Conservation (phyloP, 2,888 invertebrate species). For the Caenorhabditis sp. region DNA sequence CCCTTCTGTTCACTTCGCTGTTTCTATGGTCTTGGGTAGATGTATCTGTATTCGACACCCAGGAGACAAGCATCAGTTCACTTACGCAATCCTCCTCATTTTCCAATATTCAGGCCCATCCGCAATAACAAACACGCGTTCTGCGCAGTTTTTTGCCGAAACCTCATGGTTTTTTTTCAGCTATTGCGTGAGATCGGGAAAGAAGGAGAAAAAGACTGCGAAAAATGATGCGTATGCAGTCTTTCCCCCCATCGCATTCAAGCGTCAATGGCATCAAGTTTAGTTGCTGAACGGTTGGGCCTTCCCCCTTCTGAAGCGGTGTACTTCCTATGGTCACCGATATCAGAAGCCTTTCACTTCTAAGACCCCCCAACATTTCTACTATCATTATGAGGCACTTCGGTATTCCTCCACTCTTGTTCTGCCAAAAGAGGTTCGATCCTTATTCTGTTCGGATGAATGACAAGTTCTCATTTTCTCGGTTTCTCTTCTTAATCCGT, state of each 20-base stretch:
- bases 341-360: constrained; percentile 57
- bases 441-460: not conserved
- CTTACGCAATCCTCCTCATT: constrained; percentile 46
- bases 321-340: constrained; percentile 60
- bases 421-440: not conserved
- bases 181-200: constrained; percentile 61
- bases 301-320: constrained; percentile 37
- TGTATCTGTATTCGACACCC: not conserved
- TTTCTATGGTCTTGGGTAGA: not conserved
- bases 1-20: not conserved
- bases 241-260: constrained; percentile 38
- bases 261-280: constrained; percentile 63
- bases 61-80: constrained; percentile 56
- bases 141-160: constrained; percentile 53
- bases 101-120: constrained; percentile 43
- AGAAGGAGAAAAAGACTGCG: constrained; percentile 37
- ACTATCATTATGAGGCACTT: constrained; percentile 20
- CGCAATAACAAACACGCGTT: constrained; percentile 61
- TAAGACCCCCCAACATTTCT: not conserved
- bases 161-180: constrained; percentile 53
- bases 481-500: constrained; percentile 3
- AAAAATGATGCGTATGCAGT: constrained; percentile 59
- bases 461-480: constrained; percentile 39
- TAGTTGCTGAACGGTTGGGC: constrained; percentile 61
- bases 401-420: constrained; percentile 22